Base-by-base conservation (phyloP, 1,140 invertebrate genomes). In the Mylabris phalerata region DNA sequence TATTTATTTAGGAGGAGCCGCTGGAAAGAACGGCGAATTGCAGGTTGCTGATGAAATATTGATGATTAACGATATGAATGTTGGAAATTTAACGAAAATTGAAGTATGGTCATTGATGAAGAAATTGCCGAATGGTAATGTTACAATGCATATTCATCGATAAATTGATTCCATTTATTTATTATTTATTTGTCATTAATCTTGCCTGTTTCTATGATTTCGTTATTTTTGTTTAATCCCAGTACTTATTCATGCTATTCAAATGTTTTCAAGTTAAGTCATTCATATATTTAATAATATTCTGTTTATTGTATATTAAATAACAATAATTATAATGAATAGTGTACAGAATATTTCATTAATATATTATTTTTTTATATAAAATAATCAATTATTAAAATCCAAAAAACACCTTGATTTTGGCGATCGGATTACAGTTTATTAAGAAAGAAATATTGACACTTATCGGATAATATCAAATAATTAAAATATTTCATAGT, bases 51-150 rank as follows among this genome's bases (percentile, higher is more conserved):
- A 95, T 74, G 90, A 95, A 75, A 80, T 97, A 55, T 71, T 94
- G 5, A 82, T 84, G 57, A 87, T 95, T 19, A 94, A 94, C 67
- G 87, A 85, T 24, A 82, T 82, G 45, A 85, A 89, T 55, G 85
- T 94, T 59, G 84, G 85, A 51, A 82, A 82, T 45, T 89, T 95
- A 82, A 89, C 92, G 1, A 82, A 93, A 60, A 93, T 93, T 57
- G 92, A 95, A 77, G 93, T 91, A 40, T 96, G 93, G 93, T 90
- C 90, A 63, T 83, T 92, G 51, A 86, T 96, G 76, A 95, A 95
- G 73, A 88, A 90, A 63, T 72, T 95, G 54, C 87, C 89, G 51
- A 84, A 91, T 64, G 92, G 92, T 32, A 81, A 83, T 69, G 86
- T 91, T 43, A 80, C 47, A 44, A 66, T 73, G 48, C 64, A 65